These are phyloP conservation scores for Peucedramus taeniatus DNA, from an alignment of 2,113 vertebrate genomes.

Conservation along the genomic window DNA sequence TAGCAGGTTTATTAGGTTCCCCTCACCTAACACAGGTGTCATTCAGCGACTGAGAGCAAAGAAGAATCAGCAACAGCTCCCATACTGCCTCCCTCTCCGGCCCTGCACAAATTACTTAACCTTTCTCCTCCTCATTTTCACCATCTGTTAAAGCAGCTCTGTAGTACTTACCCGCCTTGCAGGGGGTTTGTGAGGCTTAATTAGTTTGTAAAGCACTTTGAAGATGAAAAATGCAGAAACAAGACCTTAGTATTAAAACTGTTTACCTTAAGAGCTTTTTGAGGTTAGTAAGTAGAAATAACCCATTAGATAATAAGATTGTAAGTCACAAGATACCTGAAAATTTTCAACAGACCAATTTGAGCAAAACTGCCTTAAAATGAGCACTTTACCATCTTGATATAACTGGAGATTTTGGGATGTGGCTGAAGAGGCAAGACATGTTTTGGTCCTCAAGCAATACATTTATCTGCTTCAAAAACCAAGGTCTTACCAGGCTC, in stretches of 20 bases:
- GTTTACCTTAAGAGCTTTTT: constrained; percentile 38
- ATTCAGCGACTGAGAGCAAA: not conserved
- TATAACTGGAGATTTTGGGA: not conserved
- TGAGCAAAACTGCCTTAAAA: not conserved
- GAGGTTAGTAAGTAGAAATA: constrained; percentile 13
- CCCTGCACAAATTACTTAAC: constrained; percentile 6
- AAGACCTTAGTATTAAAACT: constrained; percentile 27
- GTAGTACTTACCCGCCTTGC: not conserved
- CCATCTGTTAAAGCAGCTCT: constrained; percentile 7
- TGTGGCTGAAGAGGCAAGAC: not conserved
- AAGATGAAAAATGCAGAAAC: constrained; percentile 32
- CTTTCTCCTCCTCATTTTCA: constrained; percentile 13
- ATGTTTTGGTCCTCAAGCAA: not conserved
- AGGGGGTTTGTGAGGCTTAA: constrained; percentile 39
- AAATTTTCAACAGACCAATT: not conserved
- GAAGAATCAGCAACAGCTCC: not conserved
- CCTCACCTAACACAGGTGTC: not conserved
- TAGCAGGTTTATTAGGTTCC: not conserved
- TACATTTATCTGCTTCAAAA: not conserved
- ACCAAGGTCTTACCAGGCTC: not conserved
- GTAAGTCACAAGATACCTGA: not conserved
- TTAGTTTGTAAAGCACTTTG: constrained; percentile 47
- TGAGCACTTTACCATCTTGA: not conserved
- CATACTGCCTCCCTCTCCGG: not conserved
- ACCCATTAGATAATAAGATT: not conserved